A percentile compares a stretch with the other conserved stretches of the same genome.
Evolutionary conservation across 37 sponge, comb jelly and placozoan species (phyloP).

Genomic region (Oscarella lobularis): DNA sequence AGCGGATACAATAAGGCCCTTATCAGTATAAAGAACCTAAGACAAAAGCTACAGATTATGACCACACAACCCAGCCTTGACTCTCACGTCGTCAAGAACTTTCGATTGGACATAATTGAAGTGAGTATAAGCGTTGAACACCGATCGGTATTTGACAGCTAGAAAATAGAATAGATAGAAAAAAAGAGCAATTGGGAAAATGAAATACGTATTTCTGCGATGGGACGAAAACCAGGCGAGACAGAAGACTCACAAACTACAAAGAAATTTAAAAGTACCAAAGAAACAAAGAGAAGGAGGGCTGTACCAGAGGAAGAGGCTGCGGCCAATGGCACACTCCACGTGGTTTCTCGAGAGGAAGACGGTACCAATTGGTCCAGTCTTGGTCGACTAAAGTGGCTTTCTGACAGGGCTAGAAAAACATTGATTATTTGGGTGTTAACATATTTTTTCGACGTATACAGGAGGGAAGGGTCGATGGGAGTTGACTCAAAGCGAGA

Average conservation of each 20-base stretch:
- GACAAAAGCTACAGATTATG: neutral
- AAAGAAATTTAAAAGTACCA: neutral
- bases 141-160: slow-evolving; percentile 59
- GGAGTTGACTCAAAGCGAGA: too few relatives aligned
- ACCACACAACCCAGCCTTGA: neutral
- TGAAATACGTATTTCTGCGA: slow-evolving; percentile 65
- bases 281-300: neutral
- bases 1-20: slow-evolving; percentile 65
- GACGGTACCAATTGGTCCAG: too few relatives aligned
- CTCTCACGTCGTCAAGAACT: slow-evolving; percentile 81
- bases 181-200: neutral
- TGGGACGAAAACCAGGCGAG: slow-evolving; percentile 16
- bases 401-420: too few relatives aligned
- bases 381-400: too few relatives aligned
- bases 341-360: too few relatives aligned
- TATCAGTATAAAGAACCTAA: slow-evolving; percentile 81
- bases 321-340: neutral
- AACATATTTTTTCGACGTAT: neutral
- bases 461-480: too few relatives aligned
- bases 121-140: slow-evolving; percentile 62
- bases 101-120: slow-evolving; percentile 94
- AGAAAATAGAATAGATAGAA: neutral
- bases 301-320: neutral
- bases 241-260: neutral
- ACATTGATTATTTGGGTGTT: too few relatives aligned